Evolutionary conservation across 2,797 vertebrate species (phyloP).

Genomic region (Anabas testudineus): DNA sequence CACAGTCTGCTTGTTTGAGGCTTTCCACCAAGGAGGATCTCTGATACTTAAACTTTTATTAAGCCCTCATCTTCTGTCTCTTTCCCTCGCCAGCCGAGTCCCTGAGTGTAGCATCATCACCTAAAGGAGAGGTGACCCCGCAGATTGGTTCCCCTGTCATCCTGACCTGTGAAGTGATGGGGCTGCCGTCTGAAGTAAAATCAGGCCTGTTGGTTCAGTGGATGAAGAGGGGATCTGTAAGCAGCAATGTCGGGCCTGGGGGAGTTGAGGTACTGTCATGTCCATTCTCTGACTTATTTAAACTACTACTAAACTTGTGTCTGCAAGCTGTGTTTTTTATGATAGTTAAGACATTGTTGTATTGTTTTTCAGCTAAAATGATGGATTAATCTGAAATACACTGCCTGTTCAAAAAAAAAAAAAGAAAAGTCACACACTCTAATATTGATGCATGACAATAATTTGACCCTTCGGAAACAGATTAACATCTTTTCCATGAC

Average conservation of each 20-base stretch:
- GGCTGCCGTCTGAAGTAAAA: constrained; percentile 72
- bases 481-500: too few relatives aligned
- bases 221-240: constrained; percentile 78
- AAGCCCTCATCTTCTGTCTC: neutral
- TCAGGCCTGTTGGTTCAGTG: constrained; percentile 84
- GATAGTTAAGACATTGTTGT: neutral
- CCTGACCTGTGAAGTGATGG: constrained; percentile 82
- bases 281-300: neutral
- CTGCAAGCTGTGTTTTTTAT: neutral
- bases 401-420: too few relatives aligned
- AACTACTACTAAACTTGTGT: neutral
- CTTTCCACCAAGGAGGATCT: neutral
- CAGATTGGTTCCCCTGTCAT: constrained; percentile 80
- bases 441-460: too few relatives aligned
- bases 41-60: constrained; percentile 1
- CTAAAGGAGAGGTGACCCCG: constrained; percentile 77
- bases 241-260: constrained; percentile 56
- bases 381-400: neutral
- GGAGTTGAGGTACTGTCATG: constrained; percentile 73
- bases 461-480: too few relatives aligned
- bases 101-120: constrained; percentile 71
- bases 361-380: neutral
- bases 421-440: too few relatives aligned
- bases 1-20: constrained; percentile 22
- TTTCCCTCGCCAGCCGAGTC: constrained; percentile 72